Evolutionary conservation across 2,113 vertebrate genomes (phyloP).

Genomic region (Panthera leo): DNA sequence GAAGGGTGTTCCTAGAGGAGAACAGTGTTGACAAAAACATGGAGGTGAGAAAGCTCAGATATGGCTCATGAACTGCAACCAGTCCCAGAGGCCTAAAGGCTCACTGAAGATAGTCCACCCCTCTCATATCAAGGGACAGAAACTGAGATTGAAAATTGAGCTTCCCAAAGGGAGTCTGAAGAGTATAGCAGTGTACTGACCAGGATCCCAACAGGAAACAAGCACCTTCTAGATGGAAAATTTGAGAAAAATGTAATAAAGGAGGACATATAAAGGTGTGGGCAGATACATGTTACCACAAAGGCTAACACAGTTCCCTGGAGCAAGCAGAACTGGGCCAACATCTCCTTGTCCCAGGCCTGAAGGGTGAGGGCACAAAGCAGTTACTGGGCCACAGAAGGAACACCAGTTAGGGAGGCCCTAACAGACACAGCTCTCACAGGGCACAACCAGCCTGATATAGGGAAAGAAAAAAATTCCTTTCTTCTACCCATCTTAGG

Average conservation of each 20-base stretch:
- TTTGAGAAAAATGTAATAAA: neutral
- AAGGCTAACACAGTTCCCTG: neutral
- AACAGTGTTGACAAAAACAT: neutral
- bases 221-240: neutral
- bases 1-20: neutral
- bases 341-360: neutral
- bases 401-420: neutral
- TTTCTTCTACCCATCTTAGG: neutral
- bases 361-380: neutral
- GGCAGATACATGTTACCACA: neutral
- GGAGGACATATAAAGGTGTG: neutral
- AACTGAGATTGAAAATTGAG: neutral
- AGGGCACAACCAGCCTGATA: neutral
- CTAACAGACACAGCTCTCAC: neutral
- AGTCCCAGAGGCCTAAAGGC: neutral
- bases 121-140: neutral
- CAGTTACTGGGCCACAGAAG: neutral
- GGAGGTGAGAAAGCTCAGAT: neutral
- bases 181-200: neutral
- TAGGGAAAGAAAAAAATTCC: neutral
- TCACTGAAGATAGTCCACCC: neutral
- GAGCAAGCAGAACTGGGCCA: neutral
- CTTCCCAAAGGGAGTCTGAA: neutral
- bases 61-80: neutral
- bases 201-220: neutral